Base-by-base conservation (phyloP, 1,140 invertebrate genomes). In the Subanguina moxae region DNA sequence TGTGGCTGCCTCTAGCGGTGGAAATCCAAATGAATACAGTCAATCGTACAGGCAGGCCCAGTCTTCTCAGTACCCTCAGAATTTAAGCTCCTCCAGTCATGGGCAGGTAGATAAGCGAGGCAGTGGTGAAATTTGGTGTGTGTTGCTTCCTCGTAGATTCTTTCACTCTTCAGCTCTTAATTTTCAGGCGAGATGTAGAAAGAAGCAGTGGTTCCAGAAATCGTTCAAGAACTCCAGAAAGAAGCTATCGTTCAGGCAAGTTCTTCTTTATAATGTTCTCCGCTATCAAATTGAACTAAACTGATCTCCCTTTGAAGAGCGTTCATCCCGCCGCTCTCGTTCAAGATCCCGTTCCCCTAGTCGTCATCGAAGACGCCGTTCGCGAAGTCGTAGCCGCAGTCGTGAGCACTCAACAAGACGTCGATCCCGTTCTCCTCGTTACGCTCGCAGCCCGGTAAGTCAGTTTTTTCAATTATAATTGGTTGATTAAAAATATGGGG, bases 331-430 rank as follows among this genome's bases (percentile, higher is more conserved):
- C 7, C 42, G 62, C 3, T 59, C 38, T 42, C 63, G 62, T 21
- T 66, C 70, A 17, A 72, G 38, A 27, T 72, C 74, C 28, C 76
- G 71, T 21, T 71, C 46, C 56, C 46, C 19, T 15, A 48, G 48
- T 71, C 63, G 67, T 38, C 61, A 46, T 38, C 69, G 66, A 42
- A 48, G 61, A 21, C 70, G 68, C 45, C 67, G 67, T 32, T 56
- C 62, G 1, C 13, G 42, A 30, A 21, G 32, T 62, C 21, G 70
- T 56, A 62, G 43, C 62, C 42, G 42, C 28, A 74, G 70, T 68
- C 13, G 62, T 25, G 71, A 72, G 19, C 62, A 62, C 0, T 32
- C 57, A 17, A 38, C 57, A 15, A 42, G 69, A 15, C 43, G 45
- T 28, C 57, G 66, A 25, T 70, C 67, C 23, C 67, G 67, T 30